Base-by-base conservation (phyloP, 2,797 vertebrate species). In the Aplochiton taeniatus region DNA sequence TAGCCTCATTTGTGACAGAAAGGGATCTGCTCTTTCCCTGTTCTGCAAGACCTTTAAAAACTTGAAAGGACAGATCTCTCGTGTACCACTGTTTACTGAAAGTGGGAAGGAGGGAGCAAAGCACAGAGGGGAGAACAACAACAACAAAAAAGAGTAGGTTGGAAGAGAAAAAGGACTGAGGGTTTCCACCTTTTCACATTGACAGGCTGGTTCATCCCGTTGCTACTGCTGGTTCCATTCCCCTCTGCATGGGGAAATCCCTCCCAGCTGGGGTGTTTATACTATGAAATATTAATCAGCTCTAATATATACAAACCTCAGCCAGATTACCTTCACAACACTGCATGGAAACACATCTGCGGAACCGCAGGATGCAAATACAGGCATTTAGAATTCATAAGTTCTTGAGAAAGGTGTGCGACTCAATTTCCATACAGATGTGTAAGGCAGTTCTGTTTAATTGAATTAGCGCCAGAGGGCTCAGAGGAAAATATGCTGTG, bases 1-100 rank as follows among this genome's bases (percentile, higher is more conserved):
- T 75, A 76, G 82, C 75, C 77, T 83, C 74, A 61, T 80, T 82
- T 78, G 65, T 70, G 69, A 66, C 73, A 70, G 63, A 77, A 56
- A 78, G 55, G 67, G 56, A 80, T 74, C 72, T 66, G 59, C 47
- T 19, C 18, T 20, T 46, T 18, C 10, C 62, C 76, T 58, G 62
- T 71, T 57, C 70, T 68, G 75, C 71, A 6, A 31, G 31, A 31
- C 31, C 31, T 31, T 31, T 31, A 31, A 31, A 31, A 31, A 72
- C 78, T 72, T 71, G 65, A 61, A 49, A 81, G 70, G 74, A 79
- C 68, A 62, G 45, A 65, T 16, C 17, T 20, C 20, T 13, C 4
- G 18, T 61, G 50, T n/a, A n/a, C 58, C 74, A 77, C 69, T 80
- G 62, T 74, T 65, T 69, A 77, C 68, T 51, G 42, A 70, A 17